Percentiles rank a stretch among this genome's conserved stretches.
phyloP scores from a whole-genome alignment of 2,888 invertebrate species.

The Cylloceria caligata region DNA sequence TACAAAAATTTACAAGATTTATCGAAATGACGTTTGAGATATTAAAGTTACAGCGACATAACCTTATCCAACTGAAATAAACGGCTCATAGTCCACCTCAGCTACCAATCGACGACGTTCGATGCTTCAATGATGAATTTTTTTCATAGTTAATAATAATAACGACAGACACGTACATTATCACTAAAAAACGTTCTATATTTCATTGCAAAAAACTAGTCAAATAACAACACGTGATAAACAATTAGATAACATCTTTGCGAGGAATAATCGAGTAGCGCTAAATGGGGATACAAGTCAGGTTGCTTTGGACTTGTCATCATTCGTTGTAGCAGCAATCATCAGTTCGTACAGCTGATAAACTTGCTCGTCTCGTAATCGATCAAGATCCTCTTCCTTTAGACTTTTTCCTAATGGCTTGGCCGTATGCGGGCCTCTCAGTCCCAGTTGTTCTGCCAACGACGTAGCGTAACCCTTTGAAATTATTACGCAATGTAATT shows the following conservation, averaged over 20 bases:
- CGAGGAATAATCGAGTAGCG: background rate
- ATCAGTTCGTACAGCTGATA: conserved; percentile 93
- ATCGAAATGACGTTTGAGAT: background rate
- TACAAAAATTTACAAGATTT: background rate
- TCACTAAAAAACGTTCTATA: conserved; percentile 2
- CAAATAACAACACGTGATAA: background rate
- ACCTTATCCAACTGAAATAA: background rate
- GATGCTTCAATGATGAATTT: background rate
- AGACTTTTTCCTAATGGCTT: conserved; percentile 89
- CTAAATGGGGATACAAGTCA: background rate
- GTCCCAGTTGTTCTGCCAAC: conserved; percentile 90
- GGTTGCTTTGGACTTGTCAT: conserved; percentile 69
- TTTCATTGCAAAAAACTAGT: conserved; percentile 7
- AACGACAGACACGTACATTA: background rate
- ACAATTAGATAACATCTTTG: conserved; percentile 23
- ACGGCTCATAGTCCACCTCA: no score
- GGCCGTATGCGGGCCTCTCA: conserved; percentile 87
- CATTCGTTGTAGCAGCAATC: conserved; percentile 87
- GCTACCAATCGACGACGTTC: background rate
- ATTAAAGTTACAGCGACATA: background rate
- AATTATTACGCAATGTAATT: conserved; percentile 50
- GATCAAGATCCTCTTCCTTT: conserved; percentile 87
- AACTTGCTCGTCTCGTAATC: conserved; percentile 93
- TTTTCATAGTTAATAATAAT: conserved; percentile 7
- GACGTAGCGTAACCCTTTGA: conserved; percentile 91